Conservation (phyloP, 1,140 invertebrate genomes). For the Drosophila mojavensis region DNA sequence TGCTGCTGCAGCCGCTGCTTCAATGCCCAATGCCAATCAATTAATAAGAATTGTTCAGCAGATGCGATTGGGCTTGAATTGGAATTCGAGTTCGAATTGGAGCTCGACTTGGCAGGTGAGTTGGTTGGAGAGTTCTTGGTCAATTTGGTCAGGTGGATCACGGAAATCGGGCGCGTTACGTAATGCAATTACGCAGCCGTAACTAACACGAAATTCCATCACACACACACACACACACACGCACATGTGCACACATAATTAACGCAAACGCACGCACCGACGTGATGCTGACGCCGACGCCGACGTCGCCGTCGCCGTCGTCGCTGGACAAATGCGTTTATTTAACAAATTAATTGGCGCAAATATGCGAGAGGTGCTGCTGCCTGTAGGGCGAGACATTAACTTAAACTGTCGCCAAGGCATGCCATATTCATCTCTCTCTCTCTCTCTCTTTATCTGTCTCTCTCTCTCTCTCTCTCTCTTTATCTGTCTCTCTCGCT, state of each 20-base stretch:
- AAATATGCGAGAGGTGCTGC: slow-evolving; percentile 47
- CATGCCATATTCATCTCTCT: slow-evolving; percentile 1
- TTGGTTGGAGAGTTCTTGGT: not conserved
- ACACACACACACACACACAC: slow-evolving; percentile 27
- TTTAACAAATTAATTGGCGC: slow-evolving; percentile 81
- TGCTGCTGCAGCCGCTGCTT: not conserved
- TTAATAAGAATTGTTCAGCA: slow-evolving; percentile 63
- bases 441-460: slow-evolving; percentile 2
- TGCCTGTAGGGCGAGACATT: slow-evolving; percentile 36
- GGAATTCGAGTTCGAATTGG: too few relatives aligned
- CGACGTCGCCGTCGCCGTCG: not conserved
- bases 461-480: slow-evolving; percentile 8
- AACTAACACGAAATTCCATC: slow-evolving; percentile 55
- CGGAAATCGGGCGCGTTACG: slow-evolving; percentile 12
- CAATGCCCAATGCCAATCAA: slow-evolving; percentile 58
- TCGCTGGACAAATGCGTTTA: slow-evolving; percentile 70
- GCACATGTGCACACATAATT: slow-evolving; percentile 35
- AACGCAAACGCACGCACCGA: slow-evolving; percentile 42
- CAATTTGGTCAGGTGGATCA: slow-evolving; percentile 33
- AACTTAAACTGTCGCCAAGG: slow-evolving; percentile 47
- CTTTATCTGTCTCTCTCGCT: slow-evolving; percentile 10
- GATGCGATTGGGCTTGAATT: not conserved
- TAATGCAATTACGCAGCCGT: slow-evolving; percentile 58
- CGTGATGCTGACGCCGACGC: not conserved
- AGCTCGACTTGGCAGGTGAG: too few relatives aligned